phyloP scores from a whole-genome alignment of 2,888 invertebrate species.

The Chrysolina haemoptera region DNA sequence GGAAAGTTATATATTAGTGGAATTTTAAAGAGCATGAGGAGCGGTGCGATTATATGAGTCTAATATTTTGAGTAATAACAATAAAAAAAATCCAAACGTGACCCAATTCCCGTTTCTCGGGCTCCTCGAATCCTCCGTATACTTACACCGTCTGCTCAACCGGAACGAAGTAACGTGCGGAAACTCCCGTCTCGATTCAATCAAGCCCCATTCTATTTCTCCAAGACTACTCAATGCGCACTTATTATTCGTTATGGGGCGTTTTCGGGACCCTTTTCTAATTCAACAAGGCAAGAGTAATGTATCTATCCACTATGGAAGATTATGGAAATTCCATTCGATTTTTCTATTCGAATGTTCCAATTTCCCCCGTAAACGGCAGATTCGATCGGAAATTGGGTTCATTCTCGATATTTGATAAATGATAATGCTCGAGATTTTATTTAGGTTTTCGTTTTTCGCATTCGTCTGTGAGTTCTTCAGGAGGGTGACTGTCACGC shows the following conservation, averaged over 20 bases:
- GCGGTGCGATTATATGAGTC: no score
- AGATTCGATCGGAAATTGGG: conserved; percentile 10
- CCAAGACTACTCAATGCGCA: conserved; percentile 58
- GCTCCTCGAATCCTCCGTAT: conserved; percentile 42
- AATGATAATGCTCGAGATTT: conserved; percentile 17
- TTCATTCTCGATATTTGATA: conserved; percentile 23
- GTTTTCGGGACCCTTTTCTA: conserved; percentile 37
- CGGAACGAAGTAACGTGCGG: conserved; percentile 64
- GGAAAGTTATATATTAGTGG: no score
- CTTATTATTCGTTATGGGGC: conserved; percentile 55
- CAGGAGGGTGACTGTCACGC: not conserved
- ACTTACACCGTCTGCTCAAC: conserved; percentile 60
- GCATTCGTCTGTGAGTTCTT: not conserved
- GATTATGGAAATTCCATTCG: conserved; percentile 38
- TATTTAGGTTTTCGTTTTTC: conserved; percentile 9
- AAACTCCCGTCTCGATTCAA: conserved; percentile 66
- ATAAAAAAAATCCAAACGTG: not conserved
- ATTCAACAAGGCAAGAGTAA: conserved; percentile 41
- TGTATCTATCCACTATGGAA: conserved; percentile 37
- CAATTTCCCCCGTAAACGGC: conserved; percentile 28
- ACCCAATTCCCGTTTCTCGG: not conserved
- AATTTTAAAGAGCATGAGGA: no score
- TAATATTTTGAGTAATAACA: not conserved
- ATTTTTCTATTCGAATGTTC: conserved; percentile 34
- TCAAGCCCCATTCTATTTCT: conserved; percentile 62